Evolutionary conservation across 1,140 invertebrate species (phyloP).

Genomic region (Paraescarpia echinospica): DNA sequence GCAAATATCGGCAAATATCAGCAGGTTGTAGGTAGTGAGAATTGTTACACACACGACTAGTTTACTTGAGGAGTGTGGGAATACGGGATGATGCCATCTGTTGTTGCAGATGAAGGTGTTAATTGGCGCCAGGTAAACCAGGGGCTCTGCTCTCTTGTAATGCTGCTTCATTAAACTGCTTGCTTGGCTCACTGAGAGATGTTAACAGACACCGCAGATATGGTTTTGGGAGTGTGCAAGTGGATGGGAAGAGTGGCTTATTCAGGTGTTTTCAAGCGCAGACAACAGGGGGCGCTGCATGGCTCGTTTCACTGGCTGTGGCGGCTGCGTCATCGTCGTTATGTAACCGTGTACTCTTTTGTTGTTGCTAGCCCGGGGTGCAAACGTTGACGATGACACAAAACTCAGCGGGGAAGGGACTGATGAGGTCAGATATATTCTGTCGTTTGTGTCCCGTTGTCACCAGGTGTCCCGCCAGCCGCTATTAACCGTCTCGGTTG

Average conservation of each 20-base stretch:
- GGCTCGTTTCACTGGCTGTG: background rate
- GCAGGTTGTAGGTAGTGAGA: background rate
- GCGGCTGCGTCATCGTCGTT: background rate
- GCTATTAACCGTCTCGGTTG: background rate
- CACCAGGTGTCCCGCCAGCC: background rate
- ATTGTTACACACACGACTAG: background rate
- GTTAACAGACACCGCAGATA: background rate
- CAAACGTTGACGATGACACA: background rate
- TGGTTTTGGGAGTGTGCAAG: background rate
- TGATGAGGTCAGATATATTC: background rate
- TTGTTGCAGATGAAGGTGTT: background rate
- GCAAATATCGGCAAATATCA: background rate
- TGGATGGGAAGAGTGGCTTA: background rate
- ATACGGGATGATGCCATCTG: background rate
- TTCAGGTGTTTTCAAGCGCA: background rate
- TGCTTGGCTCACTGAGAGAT: background rate
- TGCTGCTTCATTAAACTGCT: background rate
- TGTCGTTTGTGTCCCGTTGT: background rate
- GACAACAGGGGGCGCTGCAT: background rate
- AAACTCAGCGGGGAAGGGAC: background rate
- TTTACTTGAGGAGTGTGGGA: background rate
- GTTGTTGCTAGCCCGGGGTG: background rate
- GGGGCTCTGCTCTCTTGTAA: background rate
- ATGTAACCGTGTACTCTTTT: slow-evolving; percentile 1
- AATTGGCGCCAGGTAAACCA: background rate